A percentile compares a stretch with the other conserved stretches of the same genome.
These are phyloP conservation scores for Sterna hirundo DNA, from an alignment of 2,113 vertebrate species.

Conservation along the genomic window DNA sequence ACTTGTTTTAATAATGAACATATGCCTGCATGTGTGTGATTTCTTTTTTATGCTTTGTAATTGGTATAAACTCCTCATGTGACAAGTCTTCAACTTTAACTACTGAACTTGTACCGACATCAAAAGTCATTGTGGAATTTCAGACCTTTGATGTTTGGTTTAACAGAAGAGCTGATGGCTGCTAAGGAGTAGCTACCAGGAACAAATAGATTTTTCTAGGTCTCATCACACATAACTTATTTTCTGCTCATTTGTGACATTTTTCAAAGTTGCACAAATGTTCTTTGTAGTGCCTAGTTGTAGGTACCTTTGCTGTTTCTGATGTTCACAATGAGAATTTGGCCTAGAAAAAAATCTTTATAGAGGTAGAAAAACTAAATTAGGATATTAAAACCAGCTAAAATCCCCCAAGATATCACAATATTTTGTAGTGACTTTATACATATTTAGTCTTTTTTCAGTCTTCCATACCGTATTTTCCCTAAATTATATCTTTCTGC, in stretches of 20 bases:
- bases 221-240: conserved; percentile 32
- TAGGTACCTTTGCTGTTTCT: not conserved
- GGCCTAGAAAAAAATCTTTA: not conserved
- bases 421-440: not conserved
- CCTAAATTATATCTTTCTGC: not conserved
- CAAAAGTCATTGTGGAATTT: conserved; percentile 63
- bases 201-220: conserved; percentile 63
- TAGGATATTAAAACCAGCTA: not conserved
- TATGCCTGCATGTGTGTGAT: conserved; percentile 16
- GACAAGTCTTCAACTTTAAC: conserved; percentile 54
- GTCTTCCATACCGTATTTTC: not conserved
- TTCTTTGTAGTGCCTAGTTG: not conserved
- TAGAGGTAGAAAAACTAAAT: not conserved
- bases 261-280: conserved; percentile 28
- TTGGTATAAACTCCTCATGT: conserved; percentile 41
- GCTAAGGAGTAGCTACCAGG: conserved; percentile 42
- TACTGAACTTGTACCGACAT: conserved; percentile 38
- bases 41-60: conserved; percentile 45
- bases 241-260: conserved; percentile 32
- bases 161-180: conserved; percentile 44
- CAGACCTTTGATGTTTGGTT: conserved; percentile 61
- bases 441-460: not conserved
- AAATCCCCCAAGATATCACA: not conserved
- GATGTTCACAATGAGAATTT: not conserved
- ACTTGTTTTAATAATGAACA: conserved; percentile 49